phyloP scores from a whole-genome alignment of 1,140 invertebrate species.

The Diuraphis noxia region DNA sequence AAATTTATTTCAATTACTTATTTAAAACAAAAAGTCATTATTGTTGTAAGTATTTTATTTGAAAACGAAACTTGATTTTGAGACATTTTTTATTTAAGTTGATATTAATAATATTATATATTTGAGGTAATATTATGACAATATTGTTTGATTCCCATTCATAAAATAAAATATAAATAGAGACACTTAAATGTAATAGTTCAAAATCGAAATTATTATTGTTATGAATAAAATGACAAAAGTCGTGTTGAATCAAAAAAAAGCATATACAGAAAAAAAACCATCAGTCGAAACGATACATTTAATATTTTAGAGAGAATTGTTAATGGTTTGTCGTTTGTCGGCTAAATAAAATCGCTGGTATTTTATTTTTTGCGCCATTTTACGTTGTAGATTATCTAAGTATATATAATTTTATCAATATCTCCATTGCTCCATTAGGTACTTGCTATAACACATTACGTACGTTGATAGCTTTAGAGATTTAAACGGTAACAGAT shows the following conservation, averaged over 20 bases:
- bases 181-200: not conserved
- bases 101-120: not conserved
- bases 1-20: not conserved
- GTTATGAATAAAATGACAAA: not conserved
- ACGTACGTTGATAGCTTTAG: not conserved
- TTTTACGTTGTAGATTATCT: not conserved
- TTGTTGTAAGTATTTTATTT: not conserved
- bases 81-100: not conserved
- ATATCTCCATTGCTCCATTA: not conserved
- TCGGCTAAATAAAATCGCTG: not conserved
- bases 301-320: not conserved
- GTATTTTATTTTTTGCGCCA: not conserved
- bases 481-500: conserved; percentile 10
- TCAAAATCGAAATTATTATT: not conserved
- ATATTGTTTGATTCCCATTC: not conserved
- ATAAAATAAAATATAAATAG: not conserved
- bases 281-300: not conserved
- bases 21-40: not conserved
- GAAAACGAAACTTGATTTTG: not conserved
- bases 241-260: not conserved
- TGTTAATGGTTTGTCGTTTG: not conserved
- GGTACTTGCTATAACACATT: not conserved
- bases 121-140: not conserved
- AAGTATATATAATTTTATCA: not conserved
- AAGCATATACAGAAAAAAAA: not conserved